phyloP scores from a whole-genome alignment of 2,888 invertebrate species.

The Philereme vetulata region DNA sequence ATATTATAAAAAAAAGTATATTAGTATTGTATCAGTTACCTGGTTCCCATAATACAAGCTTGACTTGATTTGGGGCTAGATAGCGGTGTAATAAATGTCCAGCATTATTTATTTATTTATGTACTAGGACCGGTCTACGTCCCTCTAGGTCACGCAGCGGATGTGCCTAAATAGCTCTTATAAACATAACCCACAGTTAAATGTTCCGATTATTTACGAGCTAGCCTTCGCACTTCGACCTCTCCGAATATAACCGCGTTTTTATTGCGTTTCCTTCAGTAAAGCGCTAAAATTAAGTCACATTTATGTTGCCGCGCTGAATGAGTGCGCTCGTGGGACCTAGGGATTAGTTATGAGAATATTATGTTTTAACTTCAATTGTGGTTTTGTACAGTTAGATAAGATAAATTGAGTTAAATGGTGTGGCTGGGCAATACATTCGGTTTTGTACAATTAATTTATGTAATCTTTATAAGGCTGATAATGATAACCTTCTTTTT shows the following conservation, averaged over 20 bases:
- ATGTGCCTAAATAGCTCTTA: constrained; percentile 20
- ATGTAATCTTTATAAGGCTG: not conserved
- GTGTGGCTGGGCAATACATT: constrained; percentile 29
- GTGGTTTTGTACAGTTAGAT: constrained; percentile 33
- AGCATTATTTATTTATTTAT: no score
- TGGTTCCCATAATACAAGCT: no score
- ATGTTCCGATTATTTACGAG: constrained; percentile 67
- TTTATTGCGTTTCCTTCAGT: constrained; percentile 57
- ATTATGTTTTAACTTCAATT: constrained; percentile 39
- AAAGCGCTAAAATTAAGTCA: constrained; percentile 58
- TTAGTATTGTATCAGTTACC: no score
- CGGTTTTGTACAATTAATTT: constrained; percentile 23
- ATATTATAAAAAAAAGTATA: no score
- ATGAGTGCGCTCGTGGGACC: constrained; percentile 42
- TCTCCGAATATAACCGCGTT: constrained; percentile 49
- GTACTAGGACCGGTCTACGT: not conserved
- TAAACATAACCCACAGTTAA: constrained; percentile 47
- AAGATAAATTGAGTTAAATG: constrained; percentile 35
- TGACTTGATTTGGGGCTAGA: no score
- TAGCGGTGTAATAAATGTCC: no score
- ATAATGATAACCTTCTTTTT: no score
- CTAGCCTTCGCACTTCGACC: constrained; percentile 40
- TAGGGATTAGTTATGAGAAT: constrained; percentile 38
- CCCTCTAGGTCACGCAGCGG: constrained; percentile 5
- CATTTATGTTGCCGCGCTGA: constrained; percentile 46